Conservation (phyloP, 2,797 vertebrate genomes). For the Poeciliopsis gracilis region DNA sequence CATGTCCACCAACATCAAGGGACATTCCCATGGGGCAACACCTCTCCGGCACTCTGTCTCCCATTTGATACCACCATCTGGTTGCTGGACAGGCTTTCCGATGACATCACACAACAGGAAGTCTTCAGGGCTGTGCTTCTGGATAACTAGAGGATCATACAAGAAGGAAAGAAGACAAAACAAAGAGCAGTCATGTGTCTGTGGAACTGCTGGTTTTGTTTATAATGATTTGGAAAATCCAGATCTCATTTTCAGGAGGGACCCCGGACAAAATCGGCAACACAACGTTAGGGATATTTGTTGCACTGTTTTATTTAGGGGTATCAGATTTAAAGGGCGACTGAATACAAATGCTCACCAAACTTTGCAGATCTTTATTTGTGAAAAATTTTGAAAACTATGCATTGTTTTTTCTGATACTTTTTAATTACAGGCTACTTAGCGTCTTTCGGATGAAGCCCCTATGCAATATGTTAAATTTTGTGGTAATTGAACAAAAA, state of each 20-base stretch:
- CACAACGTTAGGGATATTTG: not conserved
- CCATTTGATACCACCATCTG: constrained; percentile 85
- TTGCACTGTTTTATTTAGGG: not conserved
- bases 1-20: constrained; percentile 91
- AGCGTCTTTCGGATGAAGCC: not conserved
- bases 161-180: constrained; percentile 53
- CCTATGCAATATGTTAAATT: not conserved
- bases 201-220: constrained; percentile 58
- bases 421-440: not conserved
- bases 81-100: constrained; percentile 83
- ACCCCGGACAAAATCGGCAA: too few relatives aligned
- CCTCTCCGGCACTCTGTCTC: constrained; percentile 89
- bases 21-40: constrained; percentile 89
- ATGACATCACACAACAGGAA: constrained; percentile 90
- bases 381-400: not conserved
- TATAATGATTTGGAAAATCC: constrained; percentile 36
- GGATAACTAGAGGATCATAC: constrained; percentile 78
- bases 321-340: not conserved
- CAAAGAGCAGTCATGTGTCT: constrained; percentile 58
- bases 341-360: not conserved
- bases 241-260: too few relatives aligned
- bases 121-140: constrained; percentile 85
- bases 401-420: not conserved
- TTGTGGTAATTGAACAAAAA: not conserved
- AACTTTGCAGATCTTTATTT: not conserved